These are phyloP conservation scores for Sarcophilus harrisii DNA, from an alignment of 2,797 vertebrate genomes.

Conservation along the genomic window DNA sequence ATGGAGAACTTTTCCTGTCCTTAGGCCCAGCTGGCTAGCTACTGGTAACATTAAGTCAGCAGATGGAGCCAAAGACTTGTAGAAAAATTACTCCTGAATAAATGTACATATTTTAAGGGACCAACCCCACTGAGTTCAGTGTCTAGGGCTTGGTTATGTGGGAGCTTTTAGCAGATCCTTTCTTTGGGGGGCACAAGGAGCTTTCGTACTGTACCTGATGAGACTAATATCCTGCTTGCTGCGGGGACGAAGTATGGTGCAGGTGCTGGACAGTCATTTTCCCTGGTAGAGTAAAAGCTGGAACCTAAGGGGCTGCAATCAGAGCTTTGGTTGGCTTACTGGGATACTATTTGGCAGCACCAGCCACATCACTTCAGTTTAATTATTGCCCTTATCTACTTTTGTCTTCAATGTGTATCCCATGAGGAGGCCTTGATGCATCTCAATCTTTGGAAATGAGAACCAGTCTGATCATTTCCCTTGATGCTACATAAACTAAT, in stretches of 20 bases:
- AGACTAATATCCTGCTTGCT: background rate
- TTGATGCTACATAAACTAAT: background rate
- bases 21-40: constrained; percentile 51
- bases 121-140: constrained; percentile 54
- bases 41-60: constrained; percentile 85
- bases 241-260: background rate
- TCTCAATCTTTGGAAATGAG: background rate
- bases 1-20: background rate
- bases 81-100: constrained; percentile 78
- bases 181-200: background rate
- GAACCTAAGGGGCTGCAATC: background rate
- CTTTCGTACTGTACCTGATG: background rate
- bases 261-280: background rate
- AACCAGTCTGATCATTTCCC: background rate
- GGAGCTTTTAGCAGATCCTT: background rate
- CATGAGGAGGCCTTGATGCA: background rate
- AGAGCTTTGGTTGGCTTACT: background rate
- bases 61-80: constrained; percentile 89
- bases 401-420: background rate
- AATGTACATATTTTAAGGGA: constrained; percentile 60
- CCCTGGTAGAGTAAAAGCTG: background rate
- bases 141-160: background rate
- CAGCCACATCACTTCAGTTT: background rate
- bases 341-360: background rate
- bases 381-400: background rate